Base-by-base conservation (phyloP, 2,797 vertebrate genomes). In the Enteromius paludinosus region DNA sequence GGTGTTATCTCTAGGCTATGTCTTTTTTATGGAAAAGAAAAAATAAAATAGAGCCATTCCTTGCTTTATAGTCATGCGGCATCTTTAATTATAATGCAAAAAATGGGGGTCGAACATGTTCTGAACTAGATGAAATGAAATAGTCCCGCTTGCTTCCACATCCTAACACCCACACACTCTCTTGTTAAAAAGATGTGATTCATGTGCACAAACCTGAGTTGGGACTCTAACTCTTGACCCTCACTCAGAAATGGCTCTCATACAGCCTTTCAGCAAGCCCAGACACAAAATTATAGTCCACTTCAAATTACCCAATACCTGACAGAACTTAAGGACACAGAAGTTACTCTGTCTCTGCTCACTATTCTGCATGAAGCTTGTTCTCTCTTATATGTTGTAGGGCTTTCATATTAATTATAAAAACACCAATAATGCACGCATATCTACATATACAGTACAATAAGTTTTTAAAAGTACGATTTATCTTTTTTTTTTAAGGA, bases 281-380 rank as follows among this genome's bases (percentile, higher is more conserved):
- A 77, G 81, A 83, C 81, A 2, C 54, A 45, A 49, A 83, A 83
- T 83, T 77, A 77, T 70, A 83, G 73, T 83, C 41, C 81, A 83
- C 49, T 62, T 83, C 52, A 69, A 70, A 77, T 70, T 45, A 77
- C 47, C 20, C 41, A 25, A 54, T 75, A 38, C 47, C 80, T 66
- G 64, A 70, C n/a, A 23, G 35, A 69, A 62, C 65, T 69, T 59
- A 54, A 76, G 49, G 72, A 14, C 72, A 69, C 62, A 75, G 49
- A 45, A 56, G 72, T 28, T 35, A 38, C 47, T 68, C 49, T 12
- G 41, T 25, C 38, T 66, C n/a, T 66, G 70, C 12, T 49, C 64
- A 52, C 43, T n/a, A 0, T 65, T 65, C 43, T 66, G 47, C 47
- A 54, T 35, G 20, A 79, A 54, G 54, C 61, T 74, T 35, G 17